Evolutionary conservation across 2,113 vertebrate genomes (phyloP).

Genomic region (Desmodus rotundus): DNA sequence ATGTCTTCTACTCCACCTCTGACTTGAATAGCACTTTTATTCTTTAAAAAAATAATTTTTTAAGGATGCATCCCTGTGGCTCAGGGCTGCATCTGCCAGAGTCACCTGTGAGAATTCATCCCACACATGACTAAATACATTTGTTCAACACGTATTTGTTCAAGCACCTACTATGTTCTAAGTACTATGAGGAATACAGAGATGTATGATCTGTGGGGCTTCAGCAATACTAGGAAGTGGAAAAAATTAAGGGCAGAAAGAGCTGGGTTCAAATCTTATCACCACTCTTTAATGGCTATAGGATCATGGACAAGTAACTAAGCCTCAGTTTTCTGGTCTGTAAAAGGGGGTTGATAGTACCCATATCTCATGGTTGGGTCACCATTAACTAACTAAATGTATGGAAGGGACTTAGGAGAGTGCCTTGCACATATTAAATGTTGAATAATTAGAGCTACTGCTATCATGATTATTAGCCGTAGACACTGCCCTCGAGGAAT

Average conservation of each 20-base stretch:
- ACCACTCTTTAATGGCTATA: background rate
- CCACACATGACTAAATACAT: background rate
- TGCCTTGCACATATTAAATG: background rate
- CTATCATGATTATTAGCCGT: background rate
- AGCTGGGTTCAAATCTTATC: background rate
- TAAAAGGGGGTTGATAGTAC: background rate
- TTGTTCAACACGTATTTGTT: constrained; percentile 16
- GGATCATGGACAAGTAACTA: background rate
- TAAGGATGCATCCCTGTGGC: background rate
- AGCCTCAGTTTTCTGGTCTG: background rate
- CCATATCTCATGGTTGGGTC: background rate
- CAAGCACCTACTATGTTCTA: background rate
- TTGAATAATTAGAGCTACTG: background rate
- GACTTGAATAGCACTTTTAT: background rate
- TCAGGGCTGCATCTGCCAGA: background rate
- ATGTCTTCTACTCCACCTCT: background rate
- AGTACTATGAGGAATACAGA: background rate
- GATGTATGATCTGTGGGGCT: background rate
- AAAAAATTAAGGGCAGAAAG: background rate
- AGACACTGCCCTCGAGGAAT: background rate
- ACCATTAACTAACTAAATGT: background rate
- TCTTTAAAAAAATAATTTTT: background rate
- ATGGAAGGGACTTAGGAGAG: background rate
- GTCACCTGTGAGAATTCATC: background rate
- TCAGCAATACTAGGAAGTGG: background rate